Evolutionary conservation across 2,888 invertebrate species (phyloP), one percentile per base, ranked within the genome.

Genomic region (Rugalucina vietnamica): DNA sequence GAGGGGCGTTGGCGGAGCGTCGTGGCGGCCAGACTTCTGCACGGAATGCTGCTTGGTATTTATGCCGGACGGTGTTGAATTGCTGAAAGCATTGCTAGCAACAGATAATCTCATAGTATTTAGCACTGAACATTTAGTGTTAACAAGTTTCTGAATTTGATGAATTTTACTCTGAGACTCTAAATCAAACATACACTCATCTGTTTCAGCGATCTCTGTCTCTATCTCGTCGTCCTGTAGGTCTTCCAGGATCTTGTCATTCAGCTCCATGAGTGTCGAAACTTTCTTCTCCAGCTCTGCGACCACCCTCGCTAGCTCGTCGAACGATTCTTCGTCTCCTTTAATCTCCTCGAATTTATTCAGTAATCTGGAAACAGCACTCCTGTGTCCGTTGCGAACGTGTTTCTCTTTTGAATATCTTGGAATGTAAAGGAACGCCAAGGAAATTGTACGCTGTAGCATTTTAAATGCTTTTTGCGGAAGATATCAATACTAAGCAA

Each of bases 151-250:
- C n/a, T n/a, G n/a, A n/a, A n/a, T n/a, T n/a, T 69, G 34, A 71
- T 82, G 5, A 74, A 24, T 39, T 36, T 76, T 29, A 37, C 27
- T 34, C 60, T 27, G 18, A 57, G 73, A 21, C 18, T 57, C 24
- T 73, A 60, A 43, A 65, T 82, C 5, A 73, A 65, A 27, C n/a
- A 60, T 18, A 3, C 8, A 60, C 60, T 60, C 60, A 60, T 60
- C 60, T 29, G 60, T 29, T 60, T 27, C 60, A 27, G 60, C 29
- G 29, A 60, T 60, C 18, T 60, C 60, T 32, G 5, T 32, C 29
- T 27, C 60, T 60, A 60, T 60, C 60, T 60, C 24, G 3, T 60
- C 29, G 5, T 27, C 60, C 8, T 60, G 8, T 32, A 60, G 29
- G 27, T 24, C 24, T 60, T 3, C 60, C 27, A 60, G 60, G 29